These are phyloP conservation scores for Bombus pascuorum DNA, from an alignment of 1,140 invertebrate species.

Conservation along the genomic window DNA sequence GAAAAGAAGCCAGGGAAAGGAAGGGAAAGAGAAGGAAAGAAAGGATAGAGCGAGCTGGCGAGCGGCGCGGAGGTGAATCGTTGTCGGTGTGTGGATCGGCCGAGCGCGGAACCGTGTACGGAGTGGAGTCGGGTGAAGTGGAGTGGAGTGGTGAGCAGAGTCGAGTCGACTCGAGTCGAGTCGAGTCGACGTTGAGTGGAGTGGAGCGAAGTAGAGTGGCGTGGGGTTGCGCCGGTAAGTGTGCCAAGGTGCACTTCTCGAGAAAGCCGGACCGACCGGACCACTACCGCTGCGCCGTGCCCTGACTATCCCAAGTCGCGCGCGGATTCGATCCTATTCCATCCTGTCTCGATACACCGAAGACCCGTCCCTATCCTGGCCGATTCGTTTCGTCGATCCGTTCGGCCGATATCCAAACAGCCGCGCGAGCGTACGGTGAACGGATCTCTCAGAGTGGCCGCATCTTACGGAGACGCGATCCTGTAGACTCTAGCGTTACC, in stretches of 20 bases:
- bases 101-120: constrained; percentile 63
- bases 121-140: constrained; percentile 42
- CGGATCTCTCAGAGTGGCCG: constrained; percentile 9
- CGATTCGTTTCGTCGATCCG: neutral
- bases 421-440: neutral
- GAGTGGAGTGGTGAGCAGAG: constrained; percentile 32
- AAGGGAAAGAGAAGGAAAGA: constrained; percentile 24
- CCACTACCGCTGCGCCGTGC: constrained; percentile 58
- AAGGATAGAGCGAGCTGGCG: constrained; percentile 12
- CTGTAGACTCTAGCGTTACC: neutral
- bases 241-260: constrained; percentile 81
- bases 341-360: constrained; percentile 42
- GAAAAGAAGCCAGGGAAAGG: constrained; percentile 37
- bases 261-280: constrained; percentile 80
- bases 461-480: constrained; percentile 2
- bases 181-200: constrained; percentile 36
- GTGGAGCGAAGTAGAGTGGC: constrained; percentile 51
- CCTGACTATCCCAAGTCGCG: constrained; percentile 57
- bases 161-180: neutral
- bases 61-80: constrained; percentile 58
- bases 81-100: constrained; percentile 34
- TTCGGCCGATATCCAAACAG: neutral
- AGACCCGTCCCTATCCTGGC: constrained; percentile 28
- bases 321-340: constrained; percentile 64
- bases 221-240: constrained; percentile 76